Conservation (phyloP, 2,797 vertebrate genomes). For the Adrianichthys oophorus region DNA sequence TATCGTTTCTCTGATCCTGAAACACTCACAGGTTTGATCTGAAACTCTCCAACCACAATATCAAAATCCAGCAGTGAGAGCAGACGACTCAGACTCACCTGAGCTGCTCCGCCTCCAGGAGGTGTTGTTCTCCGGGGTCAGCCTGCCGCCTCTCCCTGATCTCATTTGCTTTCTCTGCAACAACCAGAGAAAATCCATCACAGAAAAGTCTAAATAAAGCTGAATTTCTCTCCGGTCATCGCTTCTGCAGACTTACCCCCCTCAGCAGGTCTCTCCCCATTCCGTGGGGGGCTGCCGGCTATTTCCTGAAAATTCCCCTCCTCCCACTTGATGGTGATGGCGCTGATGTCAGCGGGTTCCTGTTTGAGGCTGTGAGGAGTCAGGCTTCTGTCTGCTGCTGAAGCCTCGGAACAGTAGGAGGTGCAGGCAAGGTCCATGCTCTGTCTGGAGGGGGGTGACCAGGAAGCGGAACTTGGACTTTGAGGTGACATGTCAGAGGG, state of each 20-base stretch:
- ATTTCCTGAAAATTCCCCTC: constrained; percentile 34
- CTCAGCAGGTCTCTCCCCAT: neutral
- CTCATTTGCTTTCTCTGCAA: constrained; percentile 36
- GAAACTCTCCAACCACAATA: too few relatives aligned
- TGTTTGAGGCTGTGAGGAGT: constrained; percentile 63
- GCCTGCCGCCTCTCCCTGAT: constrained; percentile 43
- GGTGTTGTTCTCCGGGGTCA: constrained; percentile 24
- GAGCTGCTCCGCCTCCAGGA: constrained; percentile 44
- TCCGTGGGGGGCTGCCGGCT: neutral
- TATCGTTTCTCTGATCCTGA: too few relatives aligned
- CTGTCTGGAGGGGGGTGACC: constrained; percentile 33
- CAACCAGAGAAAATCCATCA: fast-evolving
- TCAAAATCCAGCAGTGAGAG: too few relatives aligned
- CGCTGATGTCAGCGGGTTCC: constrained; percentile 59
- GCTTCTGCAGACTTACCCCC: constrained; percentile 12
- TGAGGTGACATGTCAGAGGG: constrained; percentile 45
- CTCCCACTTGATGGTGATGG: constrained; percentile 64
- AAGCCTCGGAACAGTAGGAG: constrained; percentile 33
- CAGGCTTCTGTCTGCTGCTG: neutral
- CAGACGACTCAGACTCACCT: constrained; percentile 35
- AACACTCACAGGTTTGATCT: too few relatives aligned
- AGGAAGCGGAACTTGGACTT: constrained; percentile 39
- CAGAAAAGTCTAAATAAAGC: too few relatives aligned
- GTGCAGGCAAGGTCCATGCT: constrained; percentile 36
- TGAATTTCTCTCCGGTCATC: too few relatives aligned